Evolutionary conservation across 2,797 vertebrate species (phyloP).

Genomic region (Melanotaenia boesemani): DNA sequence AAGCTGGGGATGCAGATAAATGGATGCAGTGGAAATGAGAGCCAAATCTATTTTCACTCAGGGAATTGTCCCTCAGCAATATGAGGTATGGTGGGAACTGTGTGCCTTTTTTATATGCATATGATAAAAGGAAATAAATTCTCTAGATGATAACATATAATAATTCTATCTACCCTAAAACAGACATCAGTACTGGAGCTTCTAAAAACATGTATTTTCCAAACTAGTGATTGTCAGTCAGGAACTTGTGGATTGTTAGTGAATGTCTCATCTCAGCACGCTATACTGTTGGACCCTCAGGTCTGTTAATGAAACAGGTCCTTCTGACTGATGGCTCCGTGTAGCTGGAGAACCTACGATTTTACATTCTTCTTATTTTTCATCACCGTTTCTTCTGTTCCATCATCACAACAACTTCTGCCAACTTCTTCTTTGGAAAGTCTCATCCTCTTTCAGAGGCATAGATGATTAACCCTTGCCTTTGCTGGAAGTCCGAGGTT

Average conservation of each 20-base stretch:
- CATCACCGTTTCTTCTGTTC: no score
- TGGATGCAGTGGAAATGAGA: slow-evolving; percentile 23
- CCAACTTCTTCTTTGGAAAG: no score
- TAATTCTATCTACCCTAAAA: no score
- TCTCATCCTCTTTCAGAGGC: no score
- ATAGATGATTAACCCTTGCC: no score
- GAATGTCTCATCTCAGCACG: not conserved
- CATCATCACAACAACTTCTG: no score
- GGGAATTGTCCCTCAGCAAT: slow-evolving; percentile 19
- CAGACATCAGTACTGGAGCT: no score
- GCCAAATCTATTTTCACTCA: slow-evolving; percentile 33
- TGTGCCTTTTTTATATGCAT: not conserved
- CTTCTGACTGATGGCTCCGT: no score
- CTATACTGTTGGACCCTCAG: not conserved
- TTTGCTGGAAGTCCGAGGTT: no score
- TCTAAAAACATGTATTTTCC: no score
- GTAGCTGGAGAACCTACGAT: no score
- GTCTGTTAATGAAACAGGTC: not conserved
- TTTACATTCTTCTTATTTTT: no score
- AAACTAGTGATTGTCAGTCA: not conserved
- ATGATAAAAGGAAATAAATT: not conserved
- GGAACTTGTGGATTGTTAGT: not conserved
- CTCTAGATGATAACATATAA: not conserved
- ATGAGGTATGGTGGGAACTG: not conserved
- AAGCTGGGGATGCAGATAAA: slow-evolving; percentile 29